Conservation (phyloP, 2,888 invertebrate species). For the Norana najaformis region DNA sequence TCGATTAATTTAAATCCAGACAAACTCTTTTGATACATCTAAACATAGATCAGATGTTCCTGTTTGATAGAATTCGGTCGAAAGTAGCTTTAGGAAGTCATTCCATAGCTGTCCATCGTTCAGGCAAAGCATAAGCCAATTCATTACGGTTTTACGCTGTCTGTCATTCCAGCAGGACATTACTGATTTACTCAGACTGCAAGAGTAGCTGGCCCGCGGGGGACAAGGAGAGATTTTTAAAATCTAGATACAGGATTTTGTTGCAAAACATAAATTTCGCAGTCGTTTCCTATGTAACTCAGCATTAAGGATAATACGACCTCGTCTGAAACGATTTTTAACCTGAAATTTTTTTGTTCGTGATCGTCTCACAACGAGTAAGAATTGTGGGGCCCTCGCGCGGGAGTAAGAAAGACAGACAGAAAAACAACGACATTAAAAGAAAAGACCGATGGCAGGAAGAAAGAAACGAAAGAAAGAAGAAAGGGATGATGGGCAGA, state of each 20-base stretch:
- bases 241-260: neutral
- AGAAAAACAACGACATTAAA: too few species aligned
- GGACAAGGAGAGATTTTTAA: neutral
- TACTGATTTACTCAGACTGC: neutral
- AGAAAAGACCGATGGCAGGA: too few species aligned
- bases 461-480: too few species aligned
- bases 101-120: neutral
- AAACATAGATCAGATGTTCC: too few species aligned
- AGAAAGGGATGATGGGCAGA: neutral
- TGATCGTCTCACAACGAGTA: neutral
- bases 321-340: neutral
- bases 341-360: neutral
- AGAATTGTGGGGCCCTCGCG: neutral
- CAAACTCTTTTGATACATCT: neutral
- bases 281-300: neutral
- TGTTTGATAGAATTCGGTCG: too few species aligned
- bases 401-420: neutral
- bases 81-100: neutral
- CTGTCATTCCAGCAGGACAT: neutral
- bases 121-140: neutral
- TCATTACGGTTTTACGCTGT: neutral
- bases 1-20: too few species aligned
- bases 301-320: neutral
- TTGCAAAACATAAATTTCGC: neutral
- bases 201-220: neutral